Conservation (phyloP, 2,797 vertebrate species). For the Enteromius unitaeniatus region DNA sequence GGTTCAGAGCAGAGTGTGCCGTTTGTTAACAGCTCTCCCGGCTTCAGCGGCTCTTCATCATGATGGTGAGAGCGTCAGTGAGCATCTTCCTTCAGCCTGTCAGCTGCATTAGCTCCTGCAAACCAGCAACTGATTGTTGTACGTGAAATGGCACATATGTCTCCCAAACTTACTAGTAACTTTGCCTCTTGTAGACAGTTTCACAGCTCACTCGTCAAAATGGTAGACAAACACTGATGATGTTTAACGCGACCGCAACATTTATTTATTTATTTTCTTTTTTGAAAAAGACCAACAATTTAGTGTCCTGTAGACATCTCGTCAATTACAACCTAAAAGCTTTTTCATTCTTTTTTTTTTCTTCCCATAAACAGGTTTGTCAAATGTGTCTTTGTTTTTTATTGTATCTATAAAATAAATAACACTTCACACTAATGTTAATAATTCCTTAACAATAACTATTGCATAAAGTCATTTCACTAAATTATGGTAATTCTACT, state of each 20-base stretch:
- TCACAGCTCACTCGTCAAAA: slow-evolving; percentile 6
- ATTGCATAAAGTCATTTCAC: not conserved
- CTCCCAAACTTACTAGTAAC: slow-evolving; percentile 61
- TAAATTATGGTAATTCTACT: not conserved
- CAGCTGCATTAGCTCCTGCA: slow-evolving; percentile 74
- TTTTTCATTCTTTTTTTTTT: not conserved
- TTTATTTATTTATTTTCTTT: not conserved
- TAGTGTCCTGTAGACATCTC: not conserved
- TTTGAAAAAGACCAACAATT: not conserved
- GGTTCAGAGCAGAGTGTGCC: slow-evolving; percentile 59
- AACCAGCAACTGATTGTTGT: slow-evolving; percentile 71
- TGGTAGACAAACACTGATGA: not conserved
- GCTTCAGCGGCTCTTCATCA: slow-evolving; percentile 70
- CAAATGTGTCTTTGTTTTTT: not conserved
- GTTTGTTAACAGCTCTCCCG: slow-evolving; percentile 76
- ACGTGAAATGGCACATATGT: slow-evolving; percentile 77
- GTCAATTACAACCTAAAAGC: not conserved
- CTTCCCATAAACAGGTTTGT: not conserved
- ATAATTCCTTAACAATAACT: not conserved
- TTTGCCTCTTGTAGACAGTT: slow-evolving; percentile 30
- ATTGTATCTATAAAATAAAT: not conserved
- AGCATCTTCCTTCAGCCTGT: slow-evolving; percentile 66
- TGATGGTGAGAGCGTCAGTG: slow-evolving; percentile 76
- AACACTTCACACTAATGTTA: not conserved
- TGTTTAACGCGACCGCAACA: not conserved